A percentile compares a stretch with the other conserved stretches of the same genome.
Evolutionary conservation across 1,140 invertebrate genomes (phyloP).

Genomic region (Brachionus asplanchnoidis): DNA sequence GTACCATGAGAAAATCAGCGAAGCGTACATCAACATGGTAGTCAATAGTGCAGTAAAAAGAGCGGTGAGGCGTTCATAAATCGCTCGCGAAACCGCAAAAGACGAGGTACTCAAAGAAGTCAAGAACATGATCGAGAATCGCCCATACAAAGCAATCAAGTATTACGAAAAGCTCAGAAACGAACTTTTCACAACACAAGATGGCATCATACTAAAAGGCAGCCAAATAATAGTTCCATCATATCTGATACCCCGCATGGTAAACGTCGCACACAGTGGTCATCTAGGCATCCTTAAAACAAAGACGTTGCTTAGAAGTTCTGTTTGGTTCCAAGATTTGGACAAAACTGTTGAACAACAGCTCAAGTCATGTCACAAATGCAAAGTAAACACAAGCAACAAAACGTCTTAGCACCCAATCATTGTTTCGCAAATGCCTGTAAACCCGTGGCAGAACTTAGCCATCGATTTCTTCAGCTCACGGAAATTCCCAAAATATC

Average conservation of each 20-base stretch:
- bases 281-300: neutral
- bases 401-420: no score
- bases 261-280: neutral
- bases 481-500: no score
- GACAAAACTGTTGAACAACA: no score
- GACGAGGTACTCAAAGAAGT: neutral
- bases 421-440: no score
- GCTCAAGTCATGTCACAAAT: no score
- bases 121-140: no score
- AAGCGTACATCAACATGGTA: conserved; percentile 40
- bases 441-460: no score
- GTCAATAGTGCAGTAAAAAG: conserved; percentile 46
- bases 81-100: neutral
- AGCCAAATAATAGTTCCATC: neutral
- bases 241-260: neutral
- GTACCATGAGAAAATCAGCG: conserved; percentile 42
- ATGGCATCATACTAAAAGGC: neutral
- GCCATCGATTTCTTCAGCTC: no score
- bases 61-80: neutral
- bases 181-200: neutral
- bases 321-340: neutral
- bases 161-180: neutral
- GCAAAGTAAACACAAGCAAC: no score
- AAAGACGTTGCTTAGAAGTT: neutral
- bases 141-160: no score